These are phyloP conservation scores for Malacoctenus gilli DNA, from an alignment of 2,797 vertebrate genomes.

Conservation along the genomic window DNA sequence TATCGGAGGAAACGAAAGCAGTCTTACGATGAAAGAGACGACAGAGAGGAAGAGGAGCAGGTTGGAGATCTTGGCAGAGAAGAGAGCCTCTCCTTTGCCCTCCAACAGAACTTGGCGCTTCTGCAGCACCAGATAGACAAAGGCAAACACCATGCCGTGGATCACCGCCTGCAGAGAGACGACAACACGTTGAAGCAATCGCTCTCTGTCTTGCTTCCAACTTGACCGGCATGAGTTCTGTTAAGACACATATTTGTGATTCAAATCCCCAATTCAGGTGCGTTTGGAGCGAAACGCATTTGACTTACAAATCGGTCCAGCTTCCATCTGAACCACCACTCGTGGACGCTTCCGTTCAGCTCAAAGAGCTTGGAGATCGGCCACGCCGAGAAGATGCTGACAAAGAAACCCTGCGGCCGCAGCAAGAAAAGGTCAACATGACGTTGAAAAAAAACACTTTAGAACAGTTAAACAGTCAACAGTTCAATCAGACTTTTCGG, in stretches of 20 bases:
- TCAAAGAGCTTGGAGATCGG: constrained; percentile 94
- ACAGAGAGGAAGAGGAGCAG: constrained; percentile 90
- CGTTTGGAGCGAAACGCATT: constrained; percentile 30
- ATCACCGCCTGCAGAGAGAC: constrained; percentile 87
- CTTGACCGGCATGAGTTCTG: background rate
- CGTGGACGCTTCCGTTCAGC: constrained; percentile 91
- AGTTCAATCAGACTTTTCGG: too few species aligned
- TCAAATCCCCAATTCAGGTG: background rate
- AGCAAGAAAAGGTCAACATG: background rate
- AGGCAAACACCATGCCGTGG: constrained; percentile 95
- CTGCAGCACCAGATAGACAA: constrained; percentile 93
- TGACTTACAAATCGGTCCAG: constrained; percentile 95
- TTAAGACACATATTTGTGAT: background rate
- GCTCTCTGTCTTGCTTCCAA: too few species aligned
- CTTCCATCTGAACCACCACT: constrained; percentile 99
- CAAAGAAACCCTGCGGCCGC: constrained; percentile 86
- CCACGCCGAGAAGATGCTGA: constrained; percentile 94
- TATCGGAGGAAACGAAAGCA: background rate
- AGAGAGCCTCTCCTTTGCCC: constrained; percentile 92
- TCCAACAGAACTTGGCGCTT: constrained; percentile 91
- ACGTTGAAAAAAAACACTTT: too few species aligned
- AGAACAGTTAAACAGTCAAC: too few species aligned
- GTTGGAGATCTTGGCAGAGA: constrained; percentile 90
- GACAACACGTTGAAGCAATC: background rate
- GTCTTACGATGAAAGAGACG: constrained; percentile 90